A percentile compares a stretch with the other conserved stretches of the same genome.
phyloP scores from a whole-genome alignment of 1,140 invertebrate genomes.

The Trichogramma pretiosum region DNA sequence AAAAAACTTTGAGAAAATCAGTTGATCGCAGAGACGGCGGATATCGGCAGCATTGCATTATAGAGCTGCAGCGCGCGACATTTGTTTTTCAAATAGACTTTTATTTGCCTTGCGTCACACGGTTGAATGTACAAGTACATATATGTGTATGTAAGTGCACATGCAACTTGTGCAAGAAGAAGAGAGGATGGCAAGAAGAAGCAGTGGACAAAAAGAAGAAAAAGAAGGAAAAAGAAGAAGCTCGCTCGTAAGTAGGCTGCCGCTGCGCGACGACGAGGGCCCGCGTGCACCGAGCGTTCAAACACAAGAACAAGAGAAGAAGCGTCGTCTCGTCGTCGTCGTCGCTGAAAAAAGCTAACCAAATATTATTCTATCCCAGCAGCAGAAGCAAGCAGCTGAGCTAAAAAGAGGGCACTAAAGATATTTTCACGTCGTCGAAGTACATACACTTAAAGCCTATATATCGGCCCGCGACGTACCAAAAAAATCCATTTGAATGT shows the following conservation, averaged over 20 bases:
- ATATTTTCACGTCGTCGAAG: slow-evolving; percentile 16
- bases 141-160: neutral
- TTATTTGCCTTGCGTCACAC: slow-evolving; percentile 20
- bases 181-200: neutral
- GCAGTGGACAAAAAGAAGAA: no score
- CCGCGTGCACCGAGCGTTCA: neutral
- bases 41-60: no score
- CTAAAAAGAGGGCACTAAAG: slow-evolving; percentile 15
- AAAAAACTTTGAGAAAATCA: slow-evolving; percentile 18
- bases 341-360: slow-evolving; percentile 13
- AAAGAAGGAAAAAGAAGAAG: no score
- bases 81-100: slow-evolving; percentile 19
- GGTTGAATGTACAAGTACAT: no score
- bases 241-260: slow-evolving; percentile 22
- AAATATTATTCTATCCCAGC: slow-evolving; percentile 20
- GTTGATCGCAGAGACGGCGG: slow-evolving; percentile 17
- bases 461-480: no score
- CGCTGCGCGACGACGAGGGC: slow-evolving; percentile 12
- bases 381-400: slow-evolving; percentile 11
- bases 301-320: neutral
- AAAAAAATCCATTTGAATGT: no score
- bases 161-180: neutral
- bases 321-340: no score
- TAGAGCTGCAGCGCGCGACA: slow-evolving; percentile 9
- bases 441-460: no score